Evolutionary conservation across 2,888 invertebrate species (phyloP).

Genomic region (Julus scanicus): DNA sequence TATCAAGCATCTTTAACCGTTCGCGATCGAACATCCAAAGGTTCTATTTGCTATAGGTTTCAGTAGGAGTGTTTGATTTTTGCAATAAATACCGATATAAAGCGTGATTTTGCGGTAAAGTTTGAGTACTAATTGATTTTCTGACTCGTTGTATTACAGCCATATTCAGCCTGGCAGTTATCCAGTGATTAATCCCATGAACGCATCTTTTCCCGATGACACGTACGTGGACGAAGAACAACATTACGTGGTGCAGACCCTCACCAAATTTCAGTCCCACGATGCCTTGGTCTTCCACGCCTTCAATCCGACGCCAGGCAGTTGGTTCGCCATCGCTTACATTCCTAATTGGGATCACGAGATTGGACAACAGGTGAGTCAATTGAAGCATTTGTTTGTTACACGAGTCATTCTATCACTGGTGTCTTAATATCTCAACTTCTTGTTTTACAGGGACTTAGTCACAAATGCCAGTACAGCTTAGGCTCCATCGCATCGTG

Average conservation of each 20-base stretch:
- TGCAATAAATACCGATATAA: neutral
- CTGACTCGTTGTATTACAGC: slow-evolving; percentile 66
- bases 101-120: neutral
- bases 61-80: neutral
- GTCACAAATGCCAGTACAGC: slow-evolving; percentile 69
- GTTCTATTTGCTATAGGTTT: too few relatives aligned
- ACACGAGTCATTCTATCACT: neutral
- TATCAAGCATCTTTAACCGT: too few relatives aligned
- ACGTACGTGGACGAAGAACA: slow-evolving; percentile 66
- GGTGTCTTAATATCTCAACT: neutral
- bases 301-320: slow-evolving; percentile 73
- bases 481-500: slow-evolving; percentile 69
- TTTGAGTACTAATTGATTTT: slow-evolving; percentile 43
- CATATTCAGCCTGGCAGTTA: slow-evolving; percentile 82
- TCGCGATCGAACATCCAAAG: too few relatives aligned
- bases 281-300: slow-evolving; percentile 67
- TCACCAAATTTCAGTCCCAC: slow-evolving; percentile 65
- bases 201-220: slow-evolving; percentile 78
- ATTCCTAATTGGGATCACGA: slow-evolving; percentile 68
- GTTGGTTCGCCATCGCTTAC: slow-evolving; percentile 82
- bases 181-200: slow-evolving; percentile 85
- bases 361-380: slow-evolving; percentile 68
- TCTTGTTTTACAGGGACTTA: slow-evolving; percentile 66
- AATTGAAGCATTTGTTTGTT: neutral
- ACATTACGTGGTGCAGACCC: slow-evolving; percentile 54